A percentile compares a stretch with the other conserved stretches of the same genome.
phyloP scores from a whole-genome alignment of 2,797 vertebrate genomes.

The Notamacropus eugenii region DNA sequence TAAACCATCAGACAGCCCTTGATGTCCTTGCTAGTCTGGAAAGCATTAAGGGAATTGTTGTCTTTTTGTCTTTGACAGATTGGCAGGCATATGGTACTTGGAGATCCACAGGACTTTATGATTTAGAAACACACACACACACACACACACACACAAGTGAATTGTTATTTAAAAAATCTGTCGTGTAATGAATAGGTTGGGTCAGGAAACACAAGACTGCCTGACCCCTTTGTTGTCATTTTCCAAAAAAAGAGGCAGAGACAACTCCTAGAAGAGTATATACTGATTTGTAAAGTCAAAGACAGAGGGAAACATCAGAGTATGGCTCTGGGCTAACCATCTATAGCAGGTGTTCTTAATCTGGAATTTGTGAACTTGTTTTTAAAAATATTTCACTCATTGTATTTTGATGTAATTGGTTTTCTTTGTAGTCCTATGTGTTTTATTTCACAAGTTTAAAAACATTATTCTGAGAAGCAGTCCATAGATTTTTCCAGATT shows the following conservation, averaged over 20 bases:
- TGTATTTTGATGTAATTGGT: not conserved
- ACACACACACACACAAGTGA: not conserved
- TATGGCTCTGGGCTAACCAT: rapidly evolving
- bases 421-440: not conserved
- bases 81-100: not conserved
- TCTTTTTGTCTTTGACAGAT: not conserved
- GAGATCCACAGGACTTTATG: not conserved
- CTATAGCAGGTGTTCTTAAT: not conserved
- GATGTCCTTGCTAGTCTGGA: constrained; percentile 1
- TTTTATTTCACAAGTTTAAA: not conserved
- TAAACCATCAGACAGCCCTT: constrained; percentile 41
- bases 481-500: not conserved
- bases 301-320: not conserved
- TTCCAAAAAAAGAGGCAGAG: not conserved
- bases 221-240: not conserved
- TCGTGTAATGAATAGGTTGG: not conserved
- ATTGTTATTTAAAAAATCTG: not conserved
- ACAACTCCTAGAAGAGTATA: not conserved
- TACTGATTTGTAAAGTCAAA: not conserved
- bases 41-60: not conserved
- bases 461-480: not conserved
- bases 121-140: not conserved
- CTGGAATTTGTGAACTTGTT: not conserved
- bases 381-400: not conserved
- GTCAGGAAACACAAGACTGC: constrained; percentile 22